Percentiles rank a stretch among this genome's conserved stretches.
These are phyloP conservation scores for Lamellibrachia luymesi DNA, from an alignment of 1,140 invertebrate genomes.

Conservation along the genomic window DNA sequence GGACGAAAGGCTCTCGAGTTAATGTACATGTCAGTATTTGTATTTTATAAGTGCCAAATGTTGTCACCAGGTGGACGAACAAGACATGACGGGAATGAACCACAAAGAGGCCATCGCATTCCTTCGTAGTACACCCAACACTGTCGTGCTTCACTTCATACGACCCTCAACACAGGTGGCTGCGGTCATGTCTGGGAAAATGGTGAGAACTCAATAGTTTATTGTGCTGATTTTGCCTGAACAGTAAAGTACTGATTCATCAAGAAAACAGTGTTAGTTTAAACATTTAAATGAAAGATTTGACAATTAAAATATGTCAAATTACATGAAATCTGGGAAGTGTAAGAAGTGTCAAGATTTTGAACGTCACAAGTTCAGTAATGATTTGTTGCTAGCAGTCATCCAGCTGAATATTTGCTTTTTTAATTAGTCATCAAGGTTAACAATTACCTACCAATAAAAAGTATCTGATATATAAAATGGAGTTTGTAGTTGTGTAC, in stretches of 20 bases:
- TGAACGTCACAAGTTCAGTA: neutral
- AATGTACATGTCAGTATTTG: too few relatives aligned
- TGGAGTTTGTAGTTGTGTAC: neutral
- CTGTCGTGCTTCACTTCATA: constrained; percentile 69
- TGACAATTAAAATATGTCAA: neutral
- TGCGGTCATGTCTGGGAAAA: neutral
- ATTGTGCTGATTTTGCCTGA: neutral
- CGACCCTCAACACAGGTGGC: neutral
- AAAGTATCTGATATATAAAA: neutral
- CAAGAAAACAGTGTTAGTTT: neutral
- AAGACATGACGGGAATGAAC: constrained; percentile 75
- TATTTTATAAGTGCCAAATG: neutral
- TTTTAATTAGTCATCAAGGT: neutral
- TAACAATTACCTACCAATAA: neutral
- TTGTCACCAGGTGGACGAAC: constrained; percentile 71
- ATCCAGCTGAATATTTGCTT: too few relatives aligned
- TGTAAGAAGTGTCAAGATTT: neutral
- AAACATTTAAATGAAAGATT: neutral
- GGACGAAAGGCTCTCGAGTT: too few relatives aligned
- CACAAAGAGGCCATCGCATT: constrained; percentile 81
- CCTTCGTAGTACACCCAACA: constrained; percentile 71
- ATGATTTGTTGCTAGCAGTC: neutral
- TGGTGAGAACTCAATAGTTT: neutral
- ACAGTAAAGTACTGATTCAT: neutral
- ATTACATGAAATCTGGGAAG: neutral